These are phyloP conservation scores for Artemia sinica DNA, from an alignment of 2,888 invertebrate species.

Conservation along the genomic window DNA sequence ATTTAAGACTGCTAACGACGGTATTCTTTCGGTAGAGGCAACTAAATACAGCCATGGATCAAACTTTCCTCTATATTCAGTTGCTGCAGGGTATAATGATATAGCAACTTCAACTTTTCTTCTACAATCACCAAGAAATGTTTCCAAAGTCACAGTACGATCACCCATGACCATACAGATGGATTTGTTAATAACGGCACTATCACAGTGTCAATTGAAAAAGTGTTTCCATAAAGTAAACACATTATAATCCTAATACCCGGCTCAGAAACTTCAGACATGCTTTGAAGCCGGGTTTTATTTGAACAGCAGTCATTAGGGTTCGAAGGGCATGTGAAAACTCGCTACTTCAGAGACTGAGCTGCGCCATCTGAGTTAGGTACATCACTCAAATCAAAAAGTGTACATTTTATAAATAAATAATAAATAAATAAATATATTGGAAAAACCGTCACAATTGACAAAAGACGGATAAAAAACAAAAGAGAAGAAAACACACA, in stretches of 20 bases:
- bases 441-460: no score
- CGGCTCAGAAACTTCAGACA: no score
- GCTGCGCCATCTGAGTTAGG: no score
- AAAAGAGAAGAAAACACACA: no score
- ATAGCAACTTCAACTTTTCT: slow-evolving; percentile 48
- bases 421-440: no score
- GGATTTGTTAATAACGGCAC: slow-evolving; percentile 71
- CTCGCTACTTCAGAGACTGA: no score
- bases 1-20: slow-evolving; percentile 69
- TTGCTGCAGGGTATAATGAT: slow-evolving; percentile 83
- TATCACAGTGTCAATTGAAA: slow-evolving; percentile 70
- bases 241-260: slow-evolving; percentile 67
- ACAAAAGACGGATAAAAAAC: no score
- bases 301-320: no score
- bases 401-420: no score
- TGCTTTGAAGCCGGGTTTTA: no score
- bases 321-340: no score
- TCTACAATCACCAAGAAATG: slow-evolving; percentile 75
- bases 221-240: slow-evolving; percentile 90
- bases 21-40: slow-evolving; percentile 83
- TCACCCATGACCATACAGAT: slow-evolving; percentile 66
- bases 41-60: slow-evolving; percentile 88
- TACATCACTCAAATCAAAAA: no score
- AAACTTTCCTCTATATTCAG: slow-evolving; percentile 72
- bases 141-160: slow-evolving; percentile 72